Percentiles rank a stretch among this genome's conserved stretches.
Conservation (phyloP, 2,113 vertebrate genomes). For the Notiomystis cincta region DNA sequence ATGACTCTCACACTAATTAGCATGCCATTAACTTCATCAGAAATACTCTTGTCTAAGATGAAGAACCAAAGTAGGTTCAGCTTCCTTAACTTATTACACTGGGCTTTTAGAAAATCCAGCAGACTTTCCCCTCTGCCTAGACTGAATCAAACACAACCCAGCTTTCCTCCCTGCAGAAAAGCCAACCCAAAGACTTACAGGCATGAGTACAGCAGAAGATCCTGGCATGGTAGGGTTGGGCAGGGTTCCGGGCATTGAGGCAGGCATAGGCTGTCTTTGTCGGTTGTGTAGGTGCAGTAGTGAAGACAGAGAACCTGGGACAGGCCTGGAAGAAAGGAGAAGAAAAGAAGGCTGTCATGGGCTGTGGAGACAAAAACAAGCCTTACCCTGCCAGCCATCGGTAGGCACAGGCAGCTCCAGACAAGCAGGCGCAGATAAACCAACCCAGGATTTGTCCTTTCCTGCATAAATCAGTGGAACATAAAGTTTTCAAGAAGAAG, state of each 20-base stretch:
- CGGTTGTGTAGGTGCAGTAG: constrained; percentile 97
- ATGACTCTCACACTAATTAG: background rate
- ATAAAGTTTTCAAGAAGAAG: constrained; percentile 58
- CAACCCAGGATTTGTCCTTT: background rate
- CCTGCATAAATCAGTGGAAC: constrained; percentile 18
- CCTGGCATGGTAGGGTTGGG: constrained; percentile 97
- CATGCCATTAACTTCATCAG: background rate
- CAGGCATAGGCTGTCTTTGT: constrained; percentile 97
- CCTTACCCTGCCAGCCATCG: background rate
- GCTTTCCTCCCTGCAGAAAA: background rate
- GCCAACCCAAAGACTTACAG: constrained; percentile 79
- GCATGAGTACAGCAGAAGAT: constrained; percentile 96
- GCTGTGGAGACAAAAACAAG: background rate
- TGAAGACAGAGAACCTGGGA: constrained; percentile 97
- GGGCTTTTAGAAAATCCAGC: background rate
- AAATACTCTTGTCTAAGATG: background rate
- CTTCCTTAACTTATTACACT: background rate
- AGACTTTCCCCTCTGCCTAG: background rate
- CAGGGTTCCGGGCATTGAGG: constrained; percentile 98
- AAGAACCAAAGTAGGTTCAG: background rate
- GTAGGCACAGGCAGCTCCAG: background rate
- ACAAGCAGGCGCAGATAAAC: background rate
- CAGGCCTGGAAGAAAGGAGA: constrained; percentile 79
- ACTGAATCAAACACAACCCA: background rate
- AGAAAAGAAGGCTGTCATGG: constrained; percentile 20